Conservation (phyloP, 1,140 invertebrate species). For the Heliconius himera region DNA sequence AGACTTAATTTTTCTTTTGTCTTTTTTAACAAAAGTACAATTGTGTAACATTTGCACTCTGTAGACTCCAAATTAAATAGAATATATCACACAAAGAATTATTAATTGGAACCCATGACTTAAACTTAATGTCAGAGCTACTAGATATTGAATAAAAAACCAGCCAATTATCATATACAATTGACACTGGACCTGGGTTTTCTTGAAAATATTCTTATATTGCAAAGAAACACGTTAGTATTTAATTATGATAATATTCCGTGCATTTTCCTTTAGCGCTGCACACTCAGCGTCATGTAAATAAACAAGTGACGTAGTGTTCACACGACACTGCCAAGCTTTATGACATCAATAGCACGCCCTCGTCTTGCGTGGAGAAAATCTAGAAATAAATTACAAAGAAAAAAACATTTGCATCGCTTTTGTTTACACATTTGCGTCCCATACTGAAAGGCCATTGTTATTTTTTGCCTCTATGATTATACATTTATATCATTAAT, state of each 20-base stretch:
- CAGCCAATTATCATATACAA: not conserved
- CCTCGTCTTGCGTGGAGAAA: constrained; percentile 12
- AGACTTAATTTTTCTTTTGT: not conserved
- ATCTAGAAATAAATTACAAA: constrained; percentile 7
- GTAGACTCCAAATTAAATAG: no score
- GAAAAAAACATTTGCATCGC: constrained; percentile 3
- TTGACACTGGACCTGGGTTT: not conserved
- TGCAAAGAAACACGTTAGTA: not conserved
- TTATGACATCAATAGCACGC: constrained; percentile 19
- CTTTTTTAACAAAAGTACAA: no score
- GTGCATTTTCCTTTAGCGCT: not conserved
- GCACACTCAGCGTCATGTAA: constrained; percentile 3
- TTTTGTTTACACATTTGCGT: not conserved
- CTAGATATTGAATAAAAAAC: not conserved
- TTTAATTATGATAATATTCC: constrained; percentile 10
- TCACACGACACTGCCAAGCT: constrained; percentile 18
- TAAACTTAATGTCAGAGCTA: not conserved
- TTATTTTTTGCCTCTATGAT: not conserved
- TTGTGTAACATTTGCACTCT: no score
- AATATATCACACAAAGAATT: no score
- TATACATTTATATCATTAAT: not conserved
- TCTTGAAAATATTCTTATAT: not conserved
- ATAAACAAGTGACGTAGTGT: constrained; percentile 18
- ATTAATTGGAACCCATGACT: no score
- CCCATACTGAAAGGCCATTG: not conserved